A percentile compares a stretch with the other conserved stretches of the same genome.
Conservation (phyloP, 1,140 invertebrate species). For the Bombyx mandarina region DNA sequence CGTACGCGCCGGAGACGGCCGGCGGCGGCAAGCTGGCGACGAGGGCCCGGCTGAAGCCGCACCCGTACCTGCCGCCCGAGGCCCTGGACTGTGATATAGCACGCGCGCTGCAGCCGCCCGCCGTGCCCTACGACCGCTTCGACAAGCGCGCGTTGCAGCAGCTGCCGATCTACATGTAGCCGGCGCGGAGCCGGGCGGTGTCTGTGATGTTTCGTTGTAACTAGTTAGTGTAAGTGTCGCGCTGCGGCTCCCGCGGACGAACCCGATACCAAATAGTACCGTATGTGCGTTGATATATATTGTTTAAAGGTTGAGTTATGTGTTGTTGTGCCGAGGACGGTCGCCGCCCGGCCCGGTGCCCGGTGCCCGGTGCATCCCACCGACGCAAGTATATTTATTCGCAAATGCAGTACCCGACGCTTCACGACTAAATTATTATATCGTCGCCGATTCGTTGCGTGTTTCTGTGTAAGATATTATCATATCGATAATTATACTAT, state of each 20-base stretch:
- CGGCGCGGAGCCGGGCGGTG: constrained; percentile 26
- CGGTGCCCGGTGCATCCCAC: constrained; percentile 17
- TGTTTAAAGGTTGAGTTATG: constrained; percentile 54
- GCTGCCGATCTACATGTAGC: constrained; percentile 67
- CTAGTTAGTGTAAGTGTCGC: constrained; percentile 45
- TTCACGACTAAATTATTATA: constrained; percentile 64
- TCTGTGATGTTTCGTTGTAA: constrained; percentile 61
- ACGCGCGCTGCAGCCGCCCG: constrained; percentile 41
- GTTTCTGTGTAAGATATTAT: constrained; percentile 63
- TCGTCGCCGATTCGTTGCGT: constrained; percentile 63
- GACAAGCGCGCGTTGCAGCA: constrained; percentile 63
- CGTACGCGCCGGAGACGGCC: constrained; percentile 24
- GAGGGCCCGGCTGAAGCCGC: constrained; percentile 46
- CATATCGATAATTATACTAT: constrained; percentile 66
- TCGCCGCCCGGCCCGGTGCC: constrained; percentile 11
- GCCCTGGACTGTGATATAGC: constrained; percentile 58
- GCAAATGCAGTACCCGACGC: constrained; percentile 57
- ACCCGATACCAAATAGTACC: constrained; percentile 61
- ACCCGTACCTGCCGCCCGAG: constrained; percentile 53
- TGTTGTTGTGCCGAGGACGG: constrained; percentile 30
- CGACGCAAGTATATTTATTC: constrained; percentile 57
- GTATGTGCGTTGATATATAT: constrained; percentile 55
- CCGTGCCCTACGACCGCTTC: constrained; percentile 58
- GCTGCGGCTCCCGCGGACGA: constrained; percentile 21
- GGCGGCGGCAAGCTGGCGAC: constrained; percentile 31